Evolutionary conservation across 2,888 invertebrate species (phyloP).

Genomic region (Drosophila subsilvestris): DNA sequence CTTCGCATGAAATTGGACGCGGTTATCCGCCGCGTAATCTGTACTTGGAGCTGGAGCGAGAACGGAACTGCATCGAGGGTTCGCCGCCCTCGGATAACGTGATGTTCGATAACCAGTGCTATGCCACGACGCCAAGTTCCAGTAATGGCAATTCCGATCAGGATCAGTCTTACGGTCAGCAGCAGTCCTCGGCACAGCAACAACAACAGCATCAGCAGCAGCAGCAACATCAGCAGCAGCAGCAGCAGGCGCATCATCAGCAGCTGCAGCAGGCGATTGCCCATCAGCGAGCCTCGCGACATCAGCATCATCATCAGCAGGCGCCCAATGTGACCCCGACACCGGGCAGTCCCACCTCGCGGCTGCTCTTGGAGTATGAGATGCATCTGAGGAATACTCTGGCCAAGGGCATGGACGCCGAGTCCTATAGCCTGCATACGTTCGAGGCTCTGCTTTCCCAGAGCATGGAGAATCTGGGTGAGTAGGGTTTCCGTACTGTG

Average conservation of each 20-base stretch:
- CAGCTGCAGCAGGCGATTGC: constrained; percentile 81
- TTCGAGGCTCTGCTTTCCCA: constrained; percentile 96
- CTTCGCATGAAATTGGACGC: constrained; percentile 89
- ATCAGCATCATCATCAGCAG: constrained; percentile 88
- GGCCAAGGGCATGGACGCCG: constrained; percentile 97
- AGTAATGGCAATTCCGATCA: constrained; percentile 96
- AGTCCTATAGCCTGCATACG: constrained; percentile 96
- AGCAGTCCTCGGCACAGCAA: constrained; percentile 62
- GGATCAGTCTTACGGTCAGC: constrained; percentile 88
- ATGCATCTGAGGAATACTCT: constrained; percentile 96
- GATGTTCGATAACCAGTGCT: constrained; percentile 97
- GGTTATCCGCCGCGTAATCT: constrained; percentile 90
- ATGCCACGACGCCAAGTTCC: constrained; percentile 96
- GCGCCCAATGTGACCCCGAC: constrained; percentile 90
- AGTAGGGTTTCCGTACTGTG: constrained; percentile 49
- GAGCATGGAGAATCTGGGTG: constrained; percentile 97
- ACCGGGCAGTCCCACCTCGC: constrained; percentile 92
- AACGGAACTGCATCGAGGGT: constrained; percentile 85
- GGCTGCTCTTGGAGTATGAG: constrained; percentile 95
- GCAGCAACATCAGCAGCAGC: constrained; percentile 68
- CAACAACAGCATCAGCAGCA: constrained; percentile 87
- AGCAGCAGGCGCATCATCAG: constrained; percentile 84
- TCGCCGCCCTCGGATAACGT: constrained; percentile 97
- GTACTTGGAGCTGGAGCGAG: constrained; percentile 92
- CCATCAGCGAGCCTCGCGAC: constrained; percentile 81